Conservation (phyloP, 23 tunicate genomes). For the Pegea sp. region DNA sequence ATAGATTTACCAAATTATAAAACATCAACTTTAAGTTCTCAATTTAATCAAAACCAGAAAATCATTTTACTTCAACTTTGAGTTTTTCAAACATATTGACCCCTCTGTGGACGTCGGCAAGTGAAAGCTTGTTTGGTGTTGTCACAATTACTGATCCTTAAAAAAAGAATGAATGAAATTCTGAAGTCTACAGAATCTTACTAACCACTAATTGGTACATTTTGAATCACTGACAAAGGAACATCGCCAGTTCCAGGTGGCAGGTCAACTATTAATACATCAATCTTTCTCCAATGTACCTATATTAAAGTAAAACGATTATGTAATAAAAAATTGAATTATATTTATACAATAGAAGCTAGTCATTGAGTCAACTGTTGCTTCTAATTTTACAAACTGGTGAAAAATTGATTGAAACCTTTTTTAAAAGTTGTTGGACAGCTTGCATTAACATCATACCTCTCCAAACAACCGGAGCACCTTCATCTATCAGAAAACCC, state of each 20-base stretch:
- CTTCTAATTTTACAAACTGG: background rate
- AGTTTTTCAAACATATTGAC: conserved; percentile 36
- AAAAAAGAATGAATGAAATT: background rate
- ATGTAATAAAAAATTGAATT: too few species aligned
- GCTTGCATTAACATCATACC: conserved; percentile 71
- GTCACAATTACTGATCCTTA: conserved; percentile 40
- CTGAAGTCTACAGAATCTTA: background rate
- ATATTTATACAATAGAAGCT: too few species aligned
- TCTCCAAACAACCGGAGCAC: conserved; percentile 43
- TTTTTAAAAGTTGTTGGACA: conserved; percentile 25
- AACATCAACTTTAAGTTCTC: background rate
- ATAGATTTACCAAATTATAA: conserved; percentile 2
- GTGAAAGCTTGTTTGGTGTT: conserved; percentile 46
- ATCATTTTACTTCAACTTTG: conserved; percentile 16
- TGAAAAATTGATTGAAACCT: conserved; percentile 6
- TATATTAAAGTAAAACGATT: conserved; percentile 3
- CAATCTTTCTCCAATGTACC: conserved; percentile 29
- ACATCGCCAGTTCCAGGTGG: conserved; percentile 67
- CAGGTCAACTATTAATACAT: conserved; percentile 27
- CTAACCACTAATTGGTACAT: conserved; percentile 38
- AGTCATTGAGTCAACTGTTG: too few species aligned
- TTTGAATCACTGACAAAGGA: conserved; percentile 29
- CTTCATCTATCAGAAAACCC: conserved; percentile 42
- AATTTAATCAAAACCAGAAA: background rate
- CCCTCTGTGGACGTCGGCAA: conserved; percentile 30